Base-by-base conservation (phyloP, 2,113 vertebrate species). In the Talpa occidentalis region DNA sequence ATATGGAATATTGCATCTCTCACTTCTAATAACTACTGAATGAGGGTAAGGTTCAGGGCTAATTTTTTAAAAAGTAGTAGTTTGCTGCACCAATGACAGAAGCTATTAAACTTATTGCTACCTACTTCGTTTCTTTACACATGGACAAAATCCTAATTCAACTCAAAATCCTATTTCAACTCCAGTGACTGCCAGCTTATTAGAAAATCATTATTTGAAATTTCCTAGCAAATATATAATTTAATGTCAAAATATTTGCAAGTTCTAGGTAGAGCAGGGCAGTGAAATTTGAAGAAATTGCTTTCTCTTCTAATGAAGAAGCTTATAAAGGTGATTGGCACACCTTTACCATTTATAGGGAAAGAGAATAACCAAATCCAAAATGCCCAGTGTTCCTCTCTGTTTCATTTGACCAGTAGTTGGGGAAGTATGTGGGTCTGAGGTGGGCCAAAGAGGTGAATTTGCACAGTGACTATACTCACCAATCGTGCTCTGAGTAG, bases 11-110 rank as follows among this genome's bases (percentile, higher is more conserved):
- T 85, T 49, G 26, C 30, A 73, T 44, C 10, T 70, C 22, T 89
- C 72, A 60, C 67, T 82, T 93, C 78, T 26, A 94, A 95, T 93
- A 97, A 81, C 64, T 88, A 70, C 59, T 35, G 70, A 88, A 72
- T 86, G 91, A 70, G 52, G 64, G 88, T 90, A 81, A 84, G 73
- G 21, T 83, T 86, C 62, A 81, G 47, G 22, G 81, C 90, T 85
- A 77, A 86, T 93, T 96, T 96, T 95, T 95, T 74, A 54, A 94
- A 96, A 95, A 93, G 66, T 77, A 82, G 42, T 94, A 88, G 37
- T 62, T 88, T 96, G 44, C 42, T 95, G 40, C 19, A 78, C 26
- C 49, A 59, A 83, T 86, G 82, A 89, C 42, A 82, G 82, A 91
- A 82, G 32, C 30, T 81, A 95, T 93, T 88, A 96, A 96, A 94